Base-by-base conservation (phyloP, 2,888 invertebrate genomes). In the Aphelenchoides bicaudatus region DNA sequence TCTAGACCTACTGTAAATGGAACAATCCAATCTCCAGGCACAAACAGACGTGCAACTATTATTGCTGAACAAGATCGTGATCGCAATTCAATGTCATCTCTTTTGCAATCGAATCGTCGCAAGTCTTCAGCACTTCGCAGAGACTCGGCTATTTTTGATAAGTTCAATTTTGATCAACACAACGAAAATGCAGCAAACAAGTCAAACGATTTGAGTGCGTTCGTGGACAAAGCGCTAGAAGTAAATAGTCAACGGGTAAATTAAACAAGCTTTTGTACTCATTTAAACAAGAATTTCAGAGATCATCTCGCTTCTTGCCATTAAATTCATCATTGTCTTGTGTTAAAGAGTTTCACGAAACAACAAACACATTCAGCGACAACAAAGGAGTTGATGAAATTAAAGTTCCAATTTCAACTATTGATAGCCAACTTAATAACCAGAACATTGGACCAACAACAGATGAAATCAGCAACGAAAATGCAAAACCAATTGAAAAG, bases 111-210 rank as follows among this genome's bases (percentile, higher is more conserved):
- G 27, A 31, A 21, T 16, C 49, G 53, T 19, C 48, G 55, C 25
- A 55, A 54, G 19, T 54, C 53, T 29, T 55, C 54, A 3, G n/a
- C n/a, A n/a, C 21, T 23, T 13, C 48, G 55, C 21, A 21, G 52
- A 27, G 52, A 51, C 37, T 51, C 52, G 1, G 52, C 8, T 10
- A 43, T 51, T 27, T 51, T 51, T 28, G 2, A 51, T 21, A 51
- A 51, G 10, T 16, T 51, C 19, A n/a, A 21, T 1, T 8, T 8
- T 43, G 23, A 10, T 43, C 21, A 43, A 34, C 13, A 13, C 23
- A 25, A n/a, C 25, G 43, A 6, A 43, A n/a, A 43, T 21, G 23
- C 43, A n/a, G n/a, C 16, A 10, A 34, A 10, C n/a, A 34, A 43
- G 23, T 37, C 52, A 2, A 34, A 10, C 38, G 19, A 51, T 34